Base-by-base conservation (phyloP, 2,113 vertebrate species). In the Fregata magnificens region DNA sequence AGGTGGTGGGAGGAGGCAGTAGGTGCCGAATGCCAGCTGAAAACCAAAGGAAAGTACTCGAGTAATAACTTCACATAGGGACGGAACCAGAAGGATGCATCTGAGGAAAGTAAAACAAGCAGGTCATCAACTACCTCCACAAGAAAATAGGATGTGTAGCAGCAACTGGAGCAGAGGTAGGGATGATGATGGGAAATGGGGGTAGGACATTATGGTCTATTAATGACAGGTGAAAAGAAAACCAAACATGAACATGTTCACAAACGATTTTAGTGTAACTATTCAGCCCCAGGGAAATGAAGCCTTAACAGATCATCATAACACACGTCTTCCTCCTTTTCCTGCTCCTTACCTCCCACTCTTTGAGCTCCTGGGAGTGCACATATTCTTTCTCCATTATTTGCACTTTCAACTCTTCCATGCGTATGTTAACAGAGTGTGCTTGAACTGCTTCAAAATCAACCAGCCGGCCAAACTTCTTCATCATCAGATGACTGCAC, bases 381-480 rank as follows among this genome's bases (percentile, higher is more conserved):
- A 29, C 21, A 2, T 95, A 58, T n/a, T 99, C 99, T 44, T 97
- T 98, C 76, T 97, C 93, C 73, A 98, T 95, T 63, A 98, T 98
- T 74, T 98, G 98, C 66, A 99, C 98, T 97, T 98, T 98, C 78
- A 99, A 89, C 93, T 99, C 98, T 96, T 99, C 99, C 91, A 99
- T 65, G 8, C 25, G 97, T 62, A 97, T 97, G 90, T 98, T 99
- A 52, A 99, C 98, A 3, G 98, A 98, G 79, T 98, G 89, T 2
- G 97, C 99, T 97, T 99, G 99, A 91, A 99, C 97, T 49, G 98
- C 98, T 91, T 99, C 99, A 92, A 99, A 97, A 84, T 99, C 98
- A 96, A 99, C 98, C 86, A 99, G 65, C 18, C 97, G 97, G 52
- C 99, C 99, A 85, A 99, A 99, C 97, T 99, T 99, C 96, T 93